These are phyloP conservation scores for Junco hyemalis DNA, from an alignment of 2,113 vertebrate species.

Conservation along the genomic window DNA sequence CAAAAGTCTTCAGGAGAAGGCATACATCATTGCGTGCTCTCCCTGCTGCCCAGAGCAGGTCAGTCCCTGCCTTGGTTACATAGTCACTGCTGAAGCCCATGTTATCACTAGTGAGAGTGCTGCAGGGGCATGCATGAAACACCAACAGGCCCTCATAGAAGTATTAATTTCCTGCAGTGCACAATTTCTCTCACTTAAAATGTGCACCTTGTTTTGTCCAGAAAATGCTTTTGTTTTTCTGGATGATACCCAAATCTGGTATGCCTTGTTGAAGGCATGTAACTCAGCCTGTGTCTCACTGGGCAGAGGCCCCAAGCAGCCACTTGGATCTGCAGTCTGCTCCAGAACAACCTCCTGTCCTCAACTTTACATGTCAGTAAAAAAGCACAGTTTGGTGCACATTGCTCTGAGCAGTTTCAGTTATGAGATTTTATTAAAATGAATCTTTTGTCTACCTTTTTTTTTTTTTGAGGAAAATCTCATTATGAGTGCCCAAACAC, in stretches of 20 bases:
- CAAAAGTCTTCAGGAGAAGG: not conserved
- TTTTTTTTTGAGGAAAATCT: not conserved
- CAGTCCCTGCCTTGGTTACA: not conserved
- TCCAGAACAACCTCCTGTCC: not conserved
- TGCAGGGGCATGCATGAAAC: not conserved
- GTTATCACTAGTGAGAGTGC: not conserved
- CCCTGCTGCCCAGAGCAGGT: not conserved
- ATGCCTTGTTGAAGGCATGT: not conserved
- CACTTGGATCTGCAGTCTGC: not conserved
- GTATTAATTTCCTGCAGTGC: not conserved
- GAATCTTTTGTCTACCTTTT: not conserved
- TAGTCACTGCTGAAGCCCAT: not conserved
- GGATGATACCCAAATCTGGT: not conserved
- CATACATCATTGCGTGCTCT: not conserved
- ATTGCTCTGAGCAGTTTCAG: not conserved
- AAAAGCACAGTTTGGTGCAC: not conserved
- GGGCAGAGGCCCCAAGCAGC: not conserved
- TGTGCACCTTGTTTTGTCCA: not conserved
- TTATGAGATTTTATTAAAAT: not conserved
- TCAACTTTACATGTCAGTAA: not conserved
- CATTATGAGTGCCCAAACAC: not conserved
- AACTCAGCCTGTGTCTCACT: not conserved
- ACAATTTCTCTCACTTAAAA: not conserved
- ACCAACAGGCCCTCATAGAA: not conserved
- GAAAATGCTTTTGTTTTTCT: not conserved